phyloP scores from a whole-genome alignment of 2,113 vertebrate species.

The Setophaga coronata region DNA sequence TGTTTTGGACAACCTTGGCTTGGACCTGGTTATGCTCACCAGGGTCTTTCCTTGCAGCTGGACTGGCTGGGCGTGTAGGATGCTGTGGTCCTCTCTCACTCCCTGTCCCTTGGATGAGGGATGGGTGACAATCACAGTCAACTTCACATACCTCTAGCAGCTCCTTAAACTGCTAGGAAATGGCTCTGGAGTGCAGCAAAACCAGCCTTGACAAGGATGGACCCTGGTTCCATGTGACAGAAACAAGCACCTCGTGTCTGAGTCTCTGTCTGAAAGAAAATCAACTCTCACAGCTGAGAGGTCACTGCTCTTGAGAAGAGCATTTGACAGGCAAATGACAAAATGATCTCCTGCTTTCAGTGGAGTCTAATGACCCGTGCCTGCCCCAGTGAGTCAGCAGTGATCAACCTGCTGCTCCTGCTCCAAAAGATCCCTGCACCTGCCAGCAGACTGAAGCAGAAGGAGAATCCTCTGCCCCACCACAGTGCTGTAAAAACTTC shows the following conservation, averaged over 20 bases:
- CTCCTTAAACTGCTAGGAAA: neutral
- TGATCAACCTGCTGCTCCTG: neutral
- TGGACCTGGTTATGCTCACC: neutral
- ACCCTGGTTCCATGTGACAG: neutral
- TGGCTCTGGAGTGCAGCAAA: neutral
- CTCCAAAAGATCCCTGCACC: neutral
- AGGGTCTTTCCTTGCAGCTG: neutral
- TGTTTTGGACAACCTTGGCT: neutral
- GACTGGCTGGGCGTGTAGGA: fast-evolving
- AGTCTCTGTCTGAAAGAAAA: neutral
- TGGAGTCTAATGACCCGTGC: neutral
- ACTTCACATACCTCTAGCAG: neutral
- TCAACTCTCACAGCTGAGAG: neutral
- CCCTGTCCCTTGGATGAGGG: neutral
- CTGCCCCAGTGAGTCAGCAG: neutral
- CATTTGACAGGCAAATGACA: slow-evolving; percentile 5
- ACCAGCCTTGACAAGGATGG: neutral
- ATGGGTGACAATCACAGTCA: neutral
- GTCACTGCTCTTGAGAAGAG: neutral
- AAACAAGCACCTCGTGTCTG: neutral
- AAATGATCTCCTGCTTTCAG: neutral
- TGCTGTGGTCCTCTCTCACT: neutral
- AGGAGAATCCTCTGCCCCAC: neutral
- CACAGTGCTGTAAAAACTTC: neutral
- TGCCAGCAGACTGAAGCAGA: neutral